Evolutionary conservation across 1,140 invertebrate genomes (phyloP).

Genomic region (Microplitis demolitor): DNA sequence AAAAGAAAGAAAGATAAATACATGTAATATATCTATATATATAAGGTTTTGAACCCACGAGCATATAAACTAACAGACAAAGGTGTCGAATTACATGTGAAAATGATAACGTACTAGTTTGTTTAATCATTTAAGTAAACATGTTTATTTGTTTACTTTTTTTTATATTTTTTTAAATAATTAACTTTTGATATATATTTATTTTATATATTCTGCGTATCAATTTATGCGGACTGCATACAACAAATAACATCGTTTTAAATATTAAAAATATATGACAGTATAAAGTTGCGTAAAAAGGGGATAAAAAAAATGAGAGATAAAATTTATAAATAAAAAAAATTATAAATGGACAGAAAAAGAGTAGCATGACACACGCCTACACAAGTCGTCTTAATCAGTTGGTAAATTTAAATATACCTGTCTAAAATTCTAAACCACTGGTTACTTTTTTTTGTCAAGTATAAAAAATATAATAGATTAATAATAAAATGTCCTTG

Average conservation of each 20-base stretch:
- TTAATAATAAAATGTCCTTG: no score
- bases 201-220: no score
- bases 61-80: not conserved
- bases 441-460: not conserved
- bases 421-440: constrained; percentile 10
- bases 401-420: constrained; percentile 21
- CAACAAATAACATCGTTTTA: no score
- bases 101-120: constrained; percentile 5
- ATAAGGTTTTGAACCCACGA: no score
- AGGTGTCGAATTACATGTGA: constrained; percentile 15
- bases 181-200: no score
- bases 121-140: not conserved
- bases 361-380: constrained; percentile 10
- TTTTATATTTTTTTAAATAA: not conserved
- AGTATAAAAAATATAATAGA: no score
- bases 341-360: constrained; percentile 18
- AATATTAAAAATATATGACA: no score
- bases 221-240: no score
- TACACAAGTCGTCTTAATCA: constrained; percentile 22
- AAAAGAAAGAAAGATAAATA: not conserved
- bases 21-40: not conserved
- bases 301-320: not conserved
- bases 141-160: not conserved
- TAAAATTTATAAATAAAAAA: not conserved
- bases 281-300: not conserved